Evolutionary conservation across 2,113 vertebrate species (phyloP).

Genomic region (Morphnarchus princeps): DNA sequence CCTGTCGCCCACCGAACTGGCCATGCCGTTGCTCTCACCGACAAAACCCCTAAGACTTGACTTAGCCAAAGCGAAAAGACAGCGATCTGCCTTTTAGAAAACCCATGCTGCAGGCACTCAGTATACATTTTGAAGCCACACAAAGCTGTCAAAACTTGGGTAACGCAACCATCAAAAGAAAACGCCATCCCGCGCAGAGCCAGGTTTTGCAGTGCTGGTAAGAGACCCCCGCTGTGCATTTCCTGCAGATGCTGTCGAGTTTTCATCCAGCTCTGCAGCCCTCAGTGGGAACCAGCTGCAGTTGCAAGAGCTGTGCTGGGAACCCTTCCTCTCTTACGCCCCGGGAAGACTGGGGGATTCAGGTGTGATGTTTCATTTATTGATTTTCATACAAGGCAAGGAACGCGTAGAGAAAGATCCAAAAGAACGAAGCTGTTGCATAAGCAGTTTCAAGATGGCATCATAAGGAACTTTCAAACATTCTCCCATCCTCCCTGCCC

Average conservation of each 20-base stretch:
- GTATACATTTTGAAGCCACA: neutral
- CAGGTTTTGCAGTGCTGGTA: neutral
- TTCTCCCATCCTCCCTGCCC: neutral
- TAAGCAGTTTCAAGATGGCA: neutral
- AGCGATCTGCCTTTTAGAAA: neutral
- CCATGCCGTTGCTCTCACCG: fast-evolving
- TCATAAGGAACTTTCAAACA: neutral
- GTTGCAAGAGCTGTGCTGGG: neutral
- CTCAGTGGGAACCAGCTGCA: neutral
- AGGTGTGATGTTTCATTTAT: neutral
- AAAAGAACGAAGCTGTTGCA: neutral
- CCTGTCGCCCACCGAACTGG: fast-evolving
- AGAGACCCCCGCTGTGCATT: neutral
- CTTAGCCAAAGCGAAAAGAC: neutral
- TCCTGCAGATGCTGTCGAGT: neutral
- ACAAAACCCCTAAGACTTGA: neutral
- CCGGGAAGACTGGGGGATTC: fast-evolving
- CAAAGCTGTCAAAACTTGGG: neutral
- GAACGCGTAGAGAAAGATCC: neutral
- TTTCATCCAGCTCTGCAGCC: neutral
- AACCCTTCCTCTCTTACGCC: neutral
- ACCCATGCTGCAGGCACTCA: neutral
- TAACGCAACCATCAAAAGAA: neutral
- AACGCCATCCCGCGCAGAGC: fast-evolving
- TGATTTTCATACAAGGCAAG: neutral